A percentile compares a stretch with the other conserved stretches of the same genome.
phyloP scores from a whole-genome alignment of 2,797 vertebrate genomes.

The Pseudochaenichthys georgianus region DNA sequence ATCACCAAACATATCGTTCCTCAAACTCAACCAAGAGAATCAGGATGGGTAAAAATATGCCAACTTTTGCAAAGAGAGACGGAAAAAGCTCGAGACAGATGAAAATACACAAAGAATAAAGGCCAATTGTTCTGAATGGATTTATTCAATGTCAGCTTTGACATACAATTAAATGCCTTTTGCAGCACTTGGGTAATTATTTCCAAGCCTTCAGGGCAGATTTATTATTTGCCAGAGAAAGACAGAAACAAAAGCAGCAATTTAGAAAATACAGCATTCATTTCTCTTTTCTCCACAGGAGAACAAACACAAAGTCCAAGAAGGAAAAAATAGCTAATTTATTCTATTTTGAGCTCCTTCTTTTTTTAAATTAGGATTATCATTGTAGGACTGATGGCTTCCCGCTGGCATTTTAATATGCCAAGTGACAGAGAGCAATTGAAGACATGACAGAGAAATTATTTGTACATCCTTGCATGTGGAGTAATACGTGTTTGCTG shows the following conservation, averaged over 20 bases:
- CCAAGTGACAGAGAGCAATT: neutral
- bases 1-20: neutral
- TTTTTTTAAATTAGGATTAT: conserved; percentile 3
- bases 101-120: neutral
- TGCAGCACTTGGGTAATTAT: neutral
- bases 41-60: too few species aligned
- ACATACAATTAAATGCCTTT: neutral
- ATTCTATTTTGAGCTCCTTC: too few species aligned
- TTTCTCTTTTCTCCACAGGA: neutral
- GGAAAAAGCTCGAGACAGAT: conserved; percentile 9
- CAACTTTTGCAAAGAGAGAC: too few species aligned
- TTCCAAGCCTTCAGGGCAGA: conserved; percentile 4
- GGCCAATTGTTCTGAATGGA: neutral
- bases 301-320: neutral
- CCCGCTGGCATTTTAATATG: conserved; percentile 7
- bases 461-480: neutral
- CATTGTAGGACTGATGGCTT: neutral
- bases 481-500: neutral
- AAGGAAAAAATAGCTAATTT: neutral
- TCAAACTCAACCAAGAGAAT: neutral
- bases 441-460: neutral
- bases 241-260: neutral
- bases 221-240: conserved; percentile 19
- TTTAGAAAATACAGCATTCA: neutral
- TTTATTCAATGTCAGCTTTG: neutral